phyloP scores from a whole-genome alignment of 1,140 invertebrate species.

The Drosophila obscura region DNA sequence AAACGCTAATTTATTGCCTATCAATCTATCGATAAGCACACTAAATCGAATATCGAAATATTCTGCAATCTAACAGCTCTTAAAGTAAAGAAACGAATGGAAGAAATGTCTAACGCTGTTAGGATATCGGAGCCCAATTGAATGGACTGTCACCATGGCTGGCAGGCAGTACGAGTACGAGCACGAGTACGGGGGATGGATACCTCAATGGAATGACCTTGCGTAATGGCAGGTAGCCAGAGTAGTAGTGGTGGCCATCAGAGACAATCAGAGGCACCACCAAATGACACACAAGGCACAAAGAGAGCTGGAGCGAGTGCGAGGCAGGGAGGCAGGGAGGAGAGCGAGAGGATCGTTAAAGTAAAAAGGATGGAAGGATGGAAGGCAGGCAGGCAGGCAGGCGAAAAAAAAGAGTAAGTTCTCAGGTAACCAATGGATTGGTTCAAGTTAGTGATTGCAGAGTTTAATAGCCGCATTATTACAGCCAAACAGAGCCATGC shows the following conservation, averaged over 20 bases:
- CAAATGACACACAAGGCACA: conserved; percentile 14
- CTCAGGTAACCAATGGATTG: conserved; percentile 75
- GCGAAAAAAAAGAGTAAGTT: conserved; percentile 27
- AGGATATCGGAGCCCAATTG: too few relatives aligned
- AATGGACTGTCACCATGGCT: too few relatives aligned
- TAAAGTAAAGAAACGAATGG: too few relatives aligned
- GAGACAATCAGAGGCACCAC: conserved; percentile 4
- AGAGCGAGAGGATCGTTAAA: conserved; percentile 20
- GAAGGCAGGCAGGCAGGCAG: background rate
- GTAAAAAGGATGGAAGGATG: conserved; percentile 2
- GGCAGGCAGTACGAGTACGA: too few relatives aligned
- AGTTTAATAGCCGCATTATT: conserved; percentile 78
- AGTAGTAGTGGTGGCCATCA: too few relatives aligned
- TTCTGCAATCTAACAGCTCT: too few relatives aligned
- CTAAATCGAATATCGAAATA: too few relatives aligned
- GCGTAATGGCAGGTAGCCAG: conserved; percentile 29
- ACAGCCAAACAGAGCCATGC: conserved; percentile 71
- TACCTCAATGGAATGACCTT: conserved; percentile 37
- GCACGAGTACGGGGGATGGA: too few relatives aligned
- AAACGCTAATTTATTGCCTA: too few relatives aligned
- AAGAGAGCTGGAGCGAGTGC: background rate
- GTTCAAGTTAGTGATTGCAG: conserved; percentile 71
- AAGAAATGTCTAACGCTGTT: too few relatives aligned
- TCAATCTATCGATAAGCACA: too few relatives aligned
- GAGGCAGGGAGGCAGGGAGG: background rate